Evolutionary conservation across 2,113 vertebrate species (phyloP).

Genomic region (Variabilichromis moorii): DNA sequence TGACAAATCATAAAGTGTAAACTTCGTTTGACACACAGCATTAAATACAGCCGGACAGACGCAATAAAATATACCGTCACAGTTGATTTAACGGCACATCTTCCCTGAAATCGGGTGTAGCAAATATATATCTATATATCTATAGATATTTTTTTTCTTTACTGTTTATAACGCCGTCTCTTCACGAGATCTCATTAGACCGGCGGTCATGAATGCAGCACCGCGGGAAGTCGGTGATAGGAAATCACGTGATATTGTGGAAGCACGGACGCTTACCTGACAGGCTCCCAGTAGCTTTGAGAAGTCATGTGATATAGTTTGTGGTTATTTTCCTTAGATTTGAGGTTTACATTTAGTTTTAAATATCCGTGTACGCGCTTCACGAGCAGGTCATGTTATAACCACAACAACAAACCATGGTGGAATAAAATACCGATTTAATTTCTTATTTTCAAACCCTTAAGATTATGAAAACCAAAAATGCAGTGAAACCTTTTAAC

Average conservation of each 20-base stretch:
- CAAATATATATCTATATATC: neutral
- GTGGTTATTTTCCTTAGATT: neutral
- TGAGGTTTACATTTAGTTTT: neutral
- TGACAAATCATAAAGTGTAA: neutral
- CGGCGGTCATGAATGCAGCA: neutral
- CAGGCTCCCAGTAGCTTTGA: neutral
- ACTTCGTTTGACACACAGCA: neutral
- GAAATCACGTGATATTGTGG: slow-evolving; percentile 31
- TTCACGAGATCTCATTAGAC: rapidly evolving
- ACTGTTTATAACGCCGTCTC: neutral
- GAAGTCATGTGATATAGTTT: neutral
- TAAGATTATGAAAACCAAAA: neutral
- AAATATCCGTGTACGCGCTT: neutral
- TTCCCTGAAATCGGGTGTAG: neutral
- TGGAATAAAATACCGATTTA: neutral
- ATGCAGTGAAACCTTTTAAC: neutral
- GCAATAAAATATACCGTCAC: neutral
- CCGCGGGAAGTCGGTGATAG: rapidly evolving
- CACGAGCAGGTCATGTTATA: neutral
- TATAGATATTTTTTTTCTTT: neutral
- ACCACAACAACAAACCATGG: neutral
- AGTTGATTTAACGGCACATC: neutral
- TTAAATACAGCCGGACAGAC: neutral
- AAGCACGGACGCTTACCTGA: neutral
- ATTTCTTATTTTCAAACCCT: neutral